Evolutionary conservation across 2,888 invertebrate genomes (phyloP).

Genomic region (Mythimna lalbum): DNA sequence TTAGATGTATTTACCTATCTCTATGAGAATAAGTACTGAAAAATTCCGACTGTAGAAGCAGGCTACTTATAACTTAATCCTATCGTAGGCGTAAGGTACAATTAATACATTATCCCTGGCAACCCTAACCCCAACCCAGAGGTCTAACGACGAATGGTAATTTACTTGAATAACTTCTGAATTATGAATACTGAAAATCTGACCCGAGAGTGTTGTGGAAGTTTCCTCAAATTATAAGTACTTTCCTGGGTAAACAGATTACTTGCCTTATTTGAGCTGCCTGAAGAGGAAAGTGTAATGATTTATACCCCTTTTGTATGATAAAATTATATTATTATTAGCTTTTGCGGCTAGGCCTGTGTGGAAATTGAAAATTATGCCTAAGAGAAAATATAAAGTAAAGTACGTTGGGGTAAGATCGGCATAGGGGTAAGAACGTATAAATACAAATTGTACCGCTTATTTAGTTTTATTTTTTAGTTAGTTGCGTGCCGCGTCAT

Average conservation of each 20-base stretch:
- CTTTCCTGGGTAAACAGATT: conserved; percentile 54
- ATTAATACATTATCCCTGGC: neutral
- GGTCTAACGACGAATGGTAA: conserved; percentile 57
- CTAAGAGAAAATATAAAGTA: neutral
- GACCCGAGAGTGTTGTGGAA: conserved; percentile 55
- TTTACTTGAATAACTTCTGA: conserved; percentile 61
- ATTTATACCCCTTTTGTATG: conserved; percentile 36
- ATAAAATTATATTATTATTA: neutral
- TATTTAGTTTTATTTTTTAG: no score
- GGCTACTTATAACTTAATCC: neutral
- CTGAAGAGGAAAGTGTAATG: conserved; percentile 24
- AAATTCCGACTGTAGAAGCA: neutral
- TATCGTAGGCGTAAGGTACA: no score
- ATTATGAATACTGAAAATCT: conserved; percentile 66
- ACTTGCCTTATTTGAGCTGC: conserved; percentile 41
- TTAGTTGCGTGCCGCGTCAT: no score
- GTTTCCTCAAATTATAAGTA: conserved; percentile 47
- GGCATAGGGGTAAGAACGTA: no score
- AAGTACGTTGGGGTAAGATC: no score
- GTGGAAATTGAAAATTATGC: neutral
- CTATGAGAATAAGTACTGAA: neutral
- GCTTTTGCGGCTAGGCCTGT: no score
- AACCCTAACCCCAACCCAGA: conserved; percentile 42
- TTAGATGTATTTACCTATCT: no score
- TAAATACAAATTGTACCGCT: no score